These are phyloP conservation scores for Eueides isabella DNA, from an alignment of 1,140 invertebrate genomes.

Conservation along the genomic window DNA sequence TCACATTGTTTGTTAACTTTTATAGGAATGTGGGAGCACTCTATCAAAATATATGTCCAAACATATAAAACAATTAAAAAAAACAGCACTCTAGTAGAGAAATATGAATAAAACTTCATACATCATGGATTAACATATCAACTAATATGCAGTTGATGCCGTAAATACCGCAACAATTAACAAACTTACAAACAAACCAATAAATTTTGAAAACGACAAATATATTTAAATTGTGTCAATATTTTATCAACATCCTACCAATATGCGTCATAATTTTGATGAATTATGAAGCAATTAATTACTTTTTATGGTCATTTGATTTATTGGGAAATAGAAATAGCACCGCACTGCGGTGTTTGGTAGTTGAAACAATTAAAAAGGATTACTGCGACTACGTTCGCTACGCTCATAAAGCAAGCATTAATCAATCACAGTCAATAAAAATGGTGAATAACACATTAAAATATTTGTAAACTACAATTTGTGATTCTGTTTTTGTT, in stretches of 20 bases:
- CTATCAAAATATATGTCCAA: too few species aligned
- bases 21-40: too few species aligned
- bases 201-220: constrained; percentile 20
- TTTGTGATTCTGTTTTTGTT: neutral
- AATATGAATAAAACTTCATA: neutral
- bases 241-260: constrained; percentile 19
- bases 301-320: constrained; percentile 19
- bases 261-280: constrained; percentile 24
- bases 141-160: neutral
- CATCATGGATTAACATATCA: constrained; percentile 4
- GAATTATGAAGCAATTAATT: constrained; percentile 22
- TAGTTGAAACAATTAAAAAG: constrained; percentile 12
- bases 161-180: constrained; percentile 15
- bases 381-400: constrained; percentile 3
- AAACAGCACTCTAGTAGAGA: neutral
- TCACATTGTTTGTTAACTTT: too few species aligned
- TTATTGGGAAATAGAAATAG: neutral
- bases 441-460: neutral
- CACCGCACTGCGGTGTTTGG: constrained; percentile 18
- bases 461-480: neutral
- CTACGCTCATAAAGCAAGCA: neutral
- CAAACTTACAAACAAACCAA: neutral
- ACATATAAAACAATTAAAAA: neutral
- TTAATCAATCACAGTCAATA: constrained; percentile 1
- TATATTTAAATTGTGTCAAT: constrained; percentile 24